Evolutionary conservation across 2,888 invertebrate species (phyloP).

Genomic region (Dascillus cervinus): DNA sequence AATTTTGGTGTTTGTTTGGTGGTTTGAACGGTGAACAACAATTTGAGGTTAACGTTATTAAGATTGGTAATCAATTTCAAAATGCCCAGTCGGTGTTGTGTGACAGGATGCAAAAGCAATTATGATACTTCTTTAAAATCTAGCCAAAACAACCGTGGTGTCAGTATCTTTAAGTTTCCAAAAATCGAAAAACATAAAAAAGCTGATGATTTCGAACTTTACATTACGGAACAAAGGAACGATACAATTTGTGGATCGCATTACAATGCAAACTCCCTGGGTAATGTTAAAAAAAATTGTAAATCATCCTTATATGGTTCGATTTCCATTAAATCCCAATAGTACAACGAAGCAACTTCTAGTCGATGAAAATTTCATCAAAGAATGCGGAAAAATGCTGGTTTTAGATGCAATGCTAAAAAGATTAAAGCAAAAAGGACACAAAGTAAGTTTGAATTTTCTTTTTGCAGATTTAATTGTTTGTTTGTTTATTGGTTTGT

Average conservation of each 20-base stretch:
- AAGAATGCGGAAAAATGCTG: slow-evolving; percentile 54
- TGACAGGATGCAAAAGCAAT: too few relatives aligned
- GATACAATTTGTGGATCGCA: slow-evolving; percentile 6
- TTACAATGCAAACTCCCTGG: slow-evolving; percentile 39
- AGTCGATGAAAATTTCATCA: slow-evolving; percentile 27
- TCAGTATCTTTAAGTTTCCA: too few relatives aligned
- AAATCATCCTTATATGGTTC: slow-evolving; percentile 59
- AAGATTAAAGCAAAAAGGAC: slow-evolving; percentile 44
- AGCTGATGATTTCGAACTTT: too few relatives aligned
- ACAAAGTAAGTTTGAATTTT: slow-evolving; percentile 26
- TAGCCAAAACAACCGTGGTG: too few relatives aligned
- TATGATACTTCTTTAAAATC: too few relatives aligned
- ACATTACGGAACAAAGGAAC: too few relatives aligned
- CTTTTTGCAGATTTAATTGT: slow-evolving; percentile 1
- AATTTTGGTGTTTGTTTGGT: too few relatives aligned
- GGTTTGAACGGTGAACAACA: too few relatives aligned
- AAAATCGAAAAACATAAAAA: too few relatives aligned
- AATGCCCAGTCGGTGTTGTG: too few relatives aligned
- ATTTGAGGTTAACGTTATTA: too few relatives aligned
- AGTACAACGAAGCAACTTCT: slow-evolving; percentile 28
- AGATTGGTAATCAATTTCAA: too few relatives aligned
- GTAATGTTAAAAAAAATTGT: slow-evolving; percentile 52
- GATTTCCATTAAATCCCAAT: slow-evolving; percentile 47
- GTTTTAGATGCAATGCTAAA: slow-evolving; percentile 55
- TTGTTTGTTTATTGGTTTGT: slow-evolving; percentile 2